Base-by-base conservation (phyloP, 2,888 invertebrate genomes). In the Coenonympha arcania region DNA sequence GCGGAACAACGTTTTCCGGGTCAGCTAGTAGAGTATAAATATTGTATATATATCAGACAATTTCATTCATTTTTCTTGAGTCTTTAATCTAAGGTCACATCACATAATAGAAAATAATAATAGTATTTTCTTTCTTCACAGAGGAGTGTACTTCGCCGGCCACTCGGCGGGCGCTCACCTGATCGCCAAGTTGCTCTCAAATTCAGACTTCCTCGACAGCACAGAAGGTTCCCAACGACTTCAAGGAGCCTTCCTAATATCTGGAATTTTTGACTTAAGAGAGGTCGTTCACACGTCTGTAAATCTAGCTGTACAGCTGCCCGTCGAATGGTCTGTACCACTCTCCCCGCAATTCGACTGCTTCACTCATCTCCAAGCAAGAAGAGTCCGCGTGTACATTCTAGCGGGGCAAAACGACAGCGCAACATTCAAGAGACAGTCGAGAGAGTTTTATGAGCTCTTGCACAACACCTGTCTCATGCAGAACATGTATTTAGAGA, bases 151-250 rank as follows among this genome's bases (percentile, higher is more conserved):
- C 69, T 87, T 94, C 42, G 90, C 90, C 45, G 96, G 96, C 0
- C 95, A 96, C 71, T 95, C 95, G 5, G 95, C 94, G 0, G 96
- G 96, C 0, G 95, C 91, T 0, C 95, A 95, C 70, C 82, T 96
- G 2, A 88, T 91, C 0, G 89, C 91, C 0, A 89, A 88, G 68
- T 69, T 93, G 46, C 80, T 94, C 1, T 76, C 88, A 33, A 84
- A 85, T 57, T 69, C 79, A 2, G 79, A 85, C 42, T 79, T 86
- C 62, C 68, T 87, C 6, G 76, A 82, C 18, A 73, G 63, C 56
- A 73, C 75, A 9, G 65, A 73, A 3, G 83, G 84, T n/a, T 66
- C 79, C 0, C 52, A 68, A 3, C 73, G 73, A 1, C 77, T 94
- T 1, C 89, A 89, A 67, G 91, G 91, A 3, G 84, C 92, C 4